Base-by-base conservation (phyloP, 2,888 invertebrate genomes). In the Hartigia nigra region DNA sequence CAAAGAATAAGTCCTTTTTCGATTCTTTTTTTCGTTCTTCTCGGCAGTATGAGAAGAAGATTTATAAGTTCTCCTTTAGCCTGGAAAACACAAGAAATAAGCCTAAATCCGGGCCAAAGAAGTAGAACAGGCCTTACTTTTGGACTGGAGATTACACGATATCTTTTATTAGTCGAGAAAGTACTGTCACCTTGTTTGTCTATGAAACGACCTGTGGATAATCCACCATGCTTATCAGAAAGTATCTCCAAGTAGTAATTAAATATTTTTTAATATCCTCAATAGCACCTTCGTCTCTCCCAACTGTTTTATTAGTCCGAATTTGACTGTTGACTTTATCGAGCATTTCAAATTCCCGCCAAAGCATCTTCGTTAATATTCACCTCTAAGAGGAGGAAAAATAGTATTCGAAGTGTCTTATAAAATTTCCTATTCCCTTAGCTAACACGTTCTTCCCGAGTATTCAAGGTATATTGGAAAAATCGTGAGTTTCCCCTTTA, bases 121-220 rank as follows among this genome's bases (percentile, higher is more conserved):
- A n/a, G n/a, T n/a, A n/a, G n/a, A n/a, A n/a, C n/a, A n/a, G n/a
- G n/a, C n/a, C n/a, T n/a, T n/a, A n/a, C n/a, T n/a, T n/a, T n/a
- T n/a, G n/a, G n/a, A n/a, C n/a, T n/a, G n/a, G n/a, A n/a, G n/a
- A n/a, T n/a, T n/a, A n/a, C n/a, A n/a, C n/a, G 78, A 81, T 83
- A 82, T 82, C 82, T 81, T 80, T 77, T 78, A 76, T 77, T 69
- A 74, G 78, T 81, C 74, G 70, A 35, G 77, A 80, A 82, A 82
- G 79, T 83, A 84, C 82, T 84, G 83, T 83, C 81, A 77, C 78
- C 78, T 78, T 83, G 81, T 83, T 82, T 83, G 81, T 79, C 81
- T 31, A 74, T 36, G 74, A 72, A 80, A 77, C 70, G 77, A 78
- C 75, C 78, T 23, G 39, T 55, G 23, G 39, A 55, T 55, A 23